Evolutionary conservation across 2,113 vertebrate genomes (phyloP).

Genomic region (Gymnorhina tibicen): DNA sequence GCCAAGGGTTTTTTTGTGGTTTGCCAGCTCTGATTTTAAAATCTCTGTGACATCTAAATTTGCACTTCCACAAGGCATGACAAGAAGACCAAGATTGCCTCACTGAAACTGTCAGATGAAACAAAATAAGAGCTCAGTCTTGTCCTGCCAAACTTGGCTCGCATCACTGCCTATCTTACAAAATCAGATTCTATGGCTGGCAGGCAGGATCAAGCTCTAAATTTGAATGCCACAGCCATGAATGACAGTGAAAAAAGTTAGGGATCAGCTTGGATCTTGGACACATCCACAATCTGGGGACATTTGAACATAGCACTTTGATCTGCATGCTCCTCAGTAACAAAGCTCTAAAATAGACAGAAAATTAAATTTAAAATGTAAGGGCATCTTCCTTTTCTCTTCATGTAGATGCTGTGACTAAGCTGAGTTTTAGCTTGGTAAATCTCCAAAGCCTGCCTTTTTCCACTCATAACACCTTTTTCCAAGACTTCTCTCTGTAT

Average conservation of each 20-base stretch:
- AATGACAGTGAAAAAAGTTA: background rate
- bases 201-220: constrained; percentile 25
- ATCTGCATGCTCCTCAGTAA: background rate
- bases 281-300: background rate
- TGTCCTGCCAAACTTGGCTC: constrained; percentile 46
- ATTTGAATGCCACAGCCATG: background rate
- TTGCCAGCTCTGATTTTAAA: constrained; percentile 47
- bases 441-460: background rate
- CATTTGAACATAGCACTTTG: background rate
- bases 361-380: background rate
- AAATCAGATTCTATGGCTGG: constrained; percentile 33
- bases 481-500: background rate
- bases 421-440: background rate
- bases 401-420: background rate
- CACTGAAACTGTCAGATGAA: constrained; percentile 51
- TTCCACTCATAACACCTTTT: background rate
- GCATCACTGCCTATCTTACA: constrained; percentile 44
- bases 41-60: constrained; percentile 56
- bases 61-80: constrained; percentile 38
- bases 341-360: background rate
- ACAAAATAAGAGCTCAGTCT: constrained; percentile 35
- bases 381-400: background rate
- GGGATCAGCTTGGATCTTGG: background rate
- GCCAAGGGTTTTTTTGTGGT: background rate
- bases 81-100: constrained; percentile 30